Base-by-base conservation (phyloP, 2,888 invertebrate genomes). In the Tenthredo notha region DNA sequence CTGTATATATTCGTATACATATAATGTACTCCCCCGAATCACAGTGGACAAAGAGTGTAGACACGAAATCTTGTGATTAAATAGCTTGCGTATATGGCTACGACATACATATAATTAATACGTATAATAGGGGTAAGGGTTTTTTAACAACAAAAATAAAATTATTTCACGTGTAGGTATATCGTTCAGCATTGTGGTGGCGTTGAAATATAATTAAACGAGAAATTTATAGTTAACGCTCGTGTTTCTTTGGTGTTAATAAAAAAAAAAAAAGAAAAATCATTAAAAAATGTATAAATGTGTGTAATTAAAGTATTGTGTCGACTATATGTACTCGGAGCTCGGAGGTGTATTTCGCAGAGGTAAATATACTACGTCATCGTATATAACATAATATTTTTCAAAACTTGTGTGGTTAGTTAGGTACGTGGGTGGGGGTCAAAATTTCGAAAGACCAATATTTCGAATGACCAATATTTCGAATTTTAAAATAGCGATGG, bases 31-130 rank as follows among this genome's bases (percentile, higher is more conserved):
- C n/a, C 10, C 54, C 21, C 58, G 61, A 61, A 61, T 80, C 33
- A 61, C 37, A 40, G 80, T 61, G 58, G 61, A 80, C 58, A 61
- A 58, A 80, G 61, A 61, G 80, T 80, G 80, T 80, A 40, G 80
- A 80, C 58, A 80, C 80, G 80, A 61, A 80, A 80, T 80, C 37
- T 58, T 61, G 80, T 61, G 80, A 61, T 80, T 80, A 78, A 78
- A 78, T 58, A 75, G 75, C 25, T 75, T 25, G 75, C 75, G 37
- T 6, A 12, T 7, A 12, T 1, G 9, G 33, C n/a, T 40, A 21
- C 47, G 47, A 10, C 40, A 25, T 12, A 25, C 21, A 10, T 25
- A 61, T 21, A 4, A 61, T 2, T 12, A 10, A 58, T 33, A 33
- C 4, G 10, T 58, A 9, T 37, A 70, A 50, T 9, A 18, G 29